Base-by-base conservation (phyloP, 2,113 vertebrate genomes). In the Eptatretus burgeri region DNA sequence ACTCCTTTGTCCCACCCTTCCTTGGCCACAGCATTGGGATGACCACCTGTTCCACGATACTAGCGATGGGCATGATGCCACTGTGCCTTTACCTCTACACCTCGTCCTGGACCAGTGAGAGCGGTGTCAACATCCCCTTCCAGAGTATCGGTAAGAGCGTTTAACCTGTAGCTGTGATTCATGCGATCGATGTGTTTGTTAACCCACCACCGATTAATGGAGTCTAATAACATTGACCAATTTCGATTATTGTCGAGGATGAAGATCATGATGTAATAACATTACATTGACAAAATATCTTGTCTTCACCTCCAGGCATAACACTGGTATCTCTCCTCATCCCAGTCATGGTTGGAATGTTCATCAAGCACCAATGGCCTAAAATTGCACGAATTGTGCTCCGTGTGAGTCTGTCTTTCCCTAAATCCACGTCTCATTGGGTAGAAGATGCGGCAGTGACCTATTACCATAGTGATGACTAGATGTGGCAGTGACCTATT, bases 1-100 rank as follows among this genome's bases (percentile, higher is more conserved):
- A 41, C 27, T 60, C 18, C 53, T 5, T 16, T 7, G 53, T 18
- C 14, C 7, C 18, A 13, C 51, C 14, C 18, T 51, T 65, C 20
- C 12, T 51, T 27, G n/a, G 20, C 41, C 73, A 14, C 75, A 98
- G 91, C 50, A 68, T 98, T 77, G 93, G 86, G 71, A 98, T 98
- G 91, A 98, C 91, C 14, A 78, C 82, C 10, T 96, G 87, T 50
- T 94, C 91, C 63, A 89, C 91, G 0, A 68, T 98, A 63, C 52
- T 98, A 67, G 89, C 85, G 18, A 69, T 95, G 73, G 91, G 89
- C 17, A 93, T 98, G 91, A 98, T 98, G 91, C 91, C 91, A 0
- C 79, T 95, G 62, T 93, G 84, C 68, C 78, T 98, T 52, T 70
- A 80, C 62, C 53, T 93, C 69, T 98, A 98, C 68, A 85, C 87